Base-by-base conservation (phyloP, 2,113 vertebrate species). In the Eclectus roratus region DNA sequence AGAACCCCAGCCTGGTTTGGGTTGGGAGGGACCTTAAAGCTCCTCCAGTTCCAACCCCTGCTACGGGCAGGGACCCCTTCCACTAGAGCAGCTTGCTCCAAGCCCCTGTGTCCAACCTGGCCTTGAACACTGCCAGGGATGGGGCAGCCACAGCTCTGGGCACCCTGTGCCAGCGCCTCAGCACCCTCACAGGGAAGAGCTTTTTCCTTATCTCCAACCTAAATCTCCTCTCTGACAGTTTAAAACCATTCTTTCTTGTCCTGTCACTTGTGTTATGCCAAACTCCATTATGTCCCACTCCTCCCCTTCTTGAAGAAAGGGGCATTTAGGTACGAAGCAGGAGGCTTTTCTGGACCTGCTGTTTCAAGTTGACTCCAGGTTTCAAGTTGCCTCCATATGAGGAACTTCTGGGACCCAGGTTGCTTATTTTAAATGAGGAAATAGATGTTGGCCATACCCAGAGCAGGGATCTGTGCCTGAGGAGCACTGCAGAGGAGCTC, bases 371-470 rank as follows among this genome's bases (percentile, higher is more conserved):
- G 44, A 21, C 19, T 47, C 46, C 46, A 47, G 10, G 46, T 47
- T 47, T 47, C 46, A 47, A 47, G 46, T 21, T 47, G 20, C 10
- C 46, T 47, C 46, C 46, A 21, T 6, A 29, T 0, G 7, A 56
- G 81, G 50, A 58, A 0, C 43, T 44, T 56, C 47, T 88, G 79
- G 37, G 55, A 33, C 7, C 9, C 25, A 28, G 29, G 7, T 37
- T 68, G 37, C 56, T 64, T 7, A 1, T 74, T 79, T 92, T n/a
- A 37, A 74, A 50, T 1, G 9, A 39, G 4, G 53, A 4, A 81
- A 55, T 69, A n/a, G 56, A 28, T 4, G 6, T 2, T 78, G 77
- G 27, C 5, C 11, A 0, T 58, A 8, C 12, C 28, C 43, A 25
- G 17, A 20, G 49, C 3, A 29, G 77, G 69, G 44, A 18, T 58